phyloP scores from a whole-genome alignment of 2,888 invertebrate species.

The Amphipoea lucens region DNA sequence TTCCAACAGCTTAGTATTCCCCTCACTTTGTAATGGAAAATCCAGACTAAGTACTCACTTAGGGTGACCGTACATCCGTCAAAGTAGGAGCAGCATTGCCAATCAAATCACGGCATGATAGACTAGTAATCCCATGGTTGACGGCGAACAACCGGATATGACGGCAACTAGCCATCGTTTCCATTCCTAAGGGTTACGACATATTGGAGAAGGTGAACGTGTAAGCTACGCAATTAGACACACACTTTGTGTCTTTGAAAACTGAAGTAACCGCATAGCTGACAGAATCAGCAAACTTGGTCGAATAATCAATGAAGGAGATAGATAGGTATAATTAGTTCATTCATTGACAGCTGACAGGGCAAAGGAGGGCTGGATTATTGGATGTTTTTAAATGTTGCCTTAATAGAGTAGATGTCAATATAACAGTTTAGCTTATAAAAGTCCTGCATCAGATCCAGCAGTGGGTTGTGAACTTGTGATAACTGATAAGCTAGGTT shows the following conservation, averaged over 20 bases:
- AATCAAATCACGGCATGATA: conserved; percentile 56
- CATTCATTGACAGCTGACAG: background rate
- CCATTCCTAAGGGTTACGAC: conserved; percentile 71
- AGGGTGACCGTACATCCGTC: conserved; percentile 33
- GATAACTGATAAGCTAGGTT: background rate
- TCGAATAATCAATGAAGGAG: background rate
- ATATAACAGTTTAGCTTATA: background rate
- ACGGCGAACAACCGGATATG: conserved; percentile 73
- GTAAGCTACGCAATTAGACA: background rate
- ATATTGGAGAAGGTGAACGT: conserved; percentile 22
- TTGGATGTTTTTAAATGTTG: background rate
- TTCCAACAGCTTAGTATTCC: conserved; percentile 43
- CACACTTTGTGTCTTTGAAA: conserved; percentile 1
- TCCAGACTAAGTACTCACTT: conserved; percentile 25
- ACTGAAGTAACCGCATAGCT: background rate
- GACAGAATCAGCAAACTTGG: background rate
- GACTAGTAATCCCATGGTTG: conserved; percentile 57
- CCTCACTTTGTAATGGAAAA: conserved; percentile 33
- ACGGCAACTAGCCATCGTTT: conserved; percentile 73
- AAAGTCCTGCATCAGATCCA: background rate
- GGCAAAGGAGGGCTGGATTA: background rate
- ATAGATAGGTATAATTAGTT: background rate
- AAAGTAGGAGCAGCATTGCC: conserved; percentile 48
- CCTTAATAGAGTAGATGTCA: background rate
- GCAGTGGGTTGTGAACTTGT: background rate